These are phyloP conservation scores for Alaudala cheleensis DNA, from an alignment of 2,113 vertebrate genomes.

Conservation along the genomic window DNA sequence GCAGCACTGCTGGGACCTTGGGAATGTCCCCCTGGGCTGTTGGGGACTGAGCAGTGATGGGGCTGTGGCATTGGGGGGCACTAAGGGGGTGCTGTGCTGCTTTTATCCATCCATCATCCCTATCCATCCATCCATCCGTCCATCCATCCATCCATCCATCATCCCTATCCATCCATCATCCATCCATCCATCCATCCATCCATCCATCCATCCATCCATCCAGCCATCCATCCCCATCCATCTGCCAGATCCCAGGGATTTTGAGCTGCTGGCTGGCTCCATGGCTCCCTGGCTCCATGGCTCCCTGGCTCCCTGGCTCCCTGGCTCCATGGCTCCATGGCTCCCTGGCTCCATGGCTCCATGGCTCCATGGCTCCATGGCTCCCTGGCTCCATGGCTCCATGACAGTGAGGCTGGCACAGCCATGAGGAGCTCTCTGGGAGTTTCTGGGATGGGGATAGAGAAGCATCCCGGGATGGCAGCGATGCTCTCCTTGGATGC, in stretches of 20 bases:
- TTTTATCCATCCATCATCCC: background rate
- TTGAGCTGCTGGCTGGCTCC: background rate
- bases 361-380: background rate
- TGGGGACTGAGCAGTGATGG: fast-evolving
- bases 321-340: background rate
- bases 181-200: background rate
- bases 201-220: background rate
- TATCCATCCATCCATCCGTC: background rate
- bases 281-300: background rate
- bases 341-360: background rate
- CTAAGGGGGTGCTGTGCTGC: background rate
- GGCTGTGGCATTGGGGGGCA: background rate
- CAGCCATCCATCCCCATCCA: background rate
- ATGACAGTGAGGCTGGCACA: fast-evolving
- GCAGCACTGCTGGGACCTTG: background rate
- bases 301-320: too few species aligned
- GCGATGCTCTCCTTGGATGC: fast-evolving
- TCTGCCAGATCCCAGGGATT: background rate
- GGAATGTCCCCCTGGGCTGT: background rate
- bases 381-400: background rate
- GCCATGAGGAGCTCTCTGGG: background rate
- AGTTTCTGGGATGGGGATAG: background rate
- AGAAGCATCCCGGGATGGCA: fast-evolving
- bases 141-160: background rate
- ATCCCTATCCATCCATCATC: background rate